phyloP scores from a whole-genome alignment of 35 echinoderm and acorn worm genomes.

The Apostichopus californicus region DNA sequence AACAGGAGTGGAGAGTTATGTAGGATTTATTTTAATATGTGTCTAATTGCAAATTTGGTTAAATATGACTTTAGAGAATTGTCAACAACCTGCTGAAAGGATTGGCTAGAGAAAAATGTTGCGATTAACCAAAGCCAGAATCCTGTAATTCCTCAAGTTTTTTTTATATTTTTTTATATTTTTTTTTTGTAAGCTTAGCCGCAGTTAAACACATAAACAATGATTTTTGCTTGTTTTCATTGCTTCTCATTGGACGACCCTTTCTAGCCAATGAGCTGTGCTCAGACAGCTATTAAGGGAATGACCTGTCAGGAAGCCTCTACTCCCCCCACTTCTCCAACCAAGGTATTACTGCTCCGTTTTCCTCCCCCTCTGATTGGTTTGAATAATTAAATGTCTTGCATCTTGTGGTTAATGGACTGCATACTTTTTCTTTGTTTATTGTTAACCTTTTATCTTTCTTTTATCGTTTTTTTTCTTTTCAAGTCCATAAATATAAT shows the following conservation, averaged over 20 bases:
- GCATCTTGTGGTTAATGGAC: neutral
- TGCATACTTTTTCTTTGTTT: neutral
- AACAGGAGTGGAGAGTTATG: too few relatives aligned
- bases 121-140: too few relatives aligned
- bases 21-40: too few relatives aligned
- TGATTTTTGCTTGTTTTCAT: neutral
- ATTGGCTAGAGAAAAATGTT: too few relatives aligned
- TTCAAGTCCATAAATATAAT: neutral
- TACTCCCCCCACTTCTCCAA: constrained; percentile 25
- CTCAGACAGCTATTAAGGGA: constrained; percentile 33
- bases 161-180: too few relatives aligned
- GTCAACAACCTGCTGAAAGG: too few relatives aligned
- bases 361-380: neutral
- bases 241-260: constrained; percentile 33
- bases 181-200: neutral
- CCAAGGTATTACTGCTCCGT: constrained; percentile 26
- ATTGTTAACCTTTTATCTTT: neutral
- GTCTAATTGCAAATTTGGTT: too few relatives aligned
- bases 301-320: constrained; percentile 27
- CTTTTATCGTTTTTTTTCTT: neutral
- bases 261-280: constrained; percentile 23
- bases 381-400: neutral
- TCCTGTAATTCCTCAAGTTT: too few relatives aligned
- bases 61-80: too few relatives aligned
- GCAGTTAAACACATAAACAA: neutral